Evolutionary conservation across 2,888 invertebrate species (phyloP).

Genomic region (Lycia hirtaria): DNA sequence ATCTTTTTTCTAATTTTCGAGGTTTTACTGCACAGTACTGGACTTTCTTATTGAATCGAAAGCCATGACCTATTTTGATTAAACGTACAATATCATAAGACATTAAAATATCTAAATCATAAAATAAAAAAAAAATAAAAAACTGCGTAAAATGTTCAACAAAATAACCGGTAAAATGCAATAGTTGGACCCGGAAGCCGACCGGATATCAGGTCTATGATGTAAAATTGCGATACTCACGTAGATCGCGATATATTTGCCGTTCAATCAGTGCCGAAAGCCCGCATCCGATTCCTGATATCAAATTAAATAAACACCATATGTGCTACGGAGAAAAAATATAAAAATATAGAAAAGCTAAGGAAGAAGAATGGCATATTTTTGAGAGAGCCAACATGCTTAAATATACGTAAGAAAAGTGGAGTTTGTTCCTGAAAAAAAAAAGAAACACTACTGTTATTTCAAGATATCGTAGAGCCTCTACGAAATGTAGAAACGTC

Average conservation of each 20-base stretch:
- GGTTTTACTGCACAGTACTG: no score
- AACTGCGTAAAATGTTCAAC: neutral
- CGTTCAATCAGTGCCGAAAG: slow-evolving; percentile 31
- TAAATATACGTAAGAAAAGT: neutral
- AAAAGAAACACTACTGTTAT: neutral
- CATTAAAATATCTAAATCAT: neutral
- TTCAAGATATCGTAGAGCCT: slow-evolving; percentile 2
- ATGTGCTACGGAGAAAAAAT: slow-evolving; percentile 14
- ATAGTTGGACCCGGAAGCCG: slow-evolving; percentile 11
- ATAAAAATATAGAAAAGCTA: neutral
- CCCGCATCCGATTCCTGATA: slow-evolving; percentile 22
- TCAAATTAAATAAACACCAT: slow-evolving; percentile 20
- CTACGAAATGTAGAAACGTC: slow-evolving; percentile 9
- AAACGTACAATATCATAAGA: no score
- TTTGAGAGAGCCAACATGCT: neutral
- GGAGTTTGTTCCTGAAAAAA: neutral
- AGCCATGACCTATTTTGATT: no score
- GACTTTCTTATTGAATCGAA: no score
- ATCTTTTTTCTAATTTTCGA: no score
- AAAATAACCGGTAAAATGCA: slow-evolving; percentile 7
- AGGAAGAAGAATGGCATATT: neutral
- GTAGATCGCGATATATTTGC: slow-evolving; percentile 18
- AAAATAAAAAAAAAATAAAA: no score
- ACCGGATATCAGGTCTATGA: slow-evolving; percentile 7
- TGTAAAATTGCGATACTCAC: slow-evolving; percentile 15